A percentile compares a stretch with the other conserved stretches of the same genome.
Evolutionary conservation across 2,113 vertebrate species (phyloP).

Genomic region (Tinamus guttatus): DNA sequence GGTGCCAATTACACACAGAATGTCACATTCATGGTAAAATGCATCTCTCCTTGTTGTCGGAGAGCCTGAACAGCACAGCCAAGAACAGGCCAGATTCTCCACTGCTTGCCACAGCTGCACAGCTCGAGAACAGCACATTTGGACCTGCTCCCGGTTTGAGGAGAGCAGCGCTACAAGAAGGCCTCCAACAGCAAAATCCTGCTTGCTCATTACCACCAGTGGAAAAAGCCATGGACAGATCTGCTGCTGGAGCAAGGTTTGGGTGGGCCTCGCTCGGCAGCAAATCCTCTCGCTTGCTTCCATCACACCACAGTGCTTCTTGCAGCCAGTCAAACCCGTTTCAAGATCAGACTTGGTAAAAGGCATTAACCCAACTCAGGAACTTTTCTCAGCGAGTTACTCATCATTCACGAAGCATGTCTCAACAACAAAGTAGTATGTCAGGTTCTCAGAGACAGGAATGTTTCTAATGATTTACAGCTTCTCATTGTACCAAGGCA

Average conservation of each 20-base stretch:
- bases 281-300: slow-evolving; percentile 39
- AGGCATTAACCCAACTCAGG: slow-evolving; percentile 17
- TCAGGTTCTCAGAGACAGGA: slow-evolving; percentile 56
- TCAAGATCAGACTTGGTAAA: slow-evolving; percentile 60
- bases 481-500: slow-evolving; percentile 36
- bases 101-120: background rate
- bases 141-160: background rate
- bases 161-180: background rate
- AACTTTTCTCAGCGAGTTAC: slow-evolving; percentile 40
- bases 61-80: background rate
- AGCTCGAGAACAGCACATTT: background rate
- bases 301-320: slow-evolving; percentile 28
- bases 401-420: slow-evolving; percentile 54
- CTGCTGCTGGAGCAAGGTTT: background rate
- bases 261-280: background rate
- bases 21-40: background rate
- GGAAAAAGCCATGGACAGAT: slow-evolving; percentile 34
- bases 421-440: slow-evolving; percentile 46
- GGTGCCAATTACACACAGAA: background rate
- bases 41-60: background rate
- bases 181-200: background rate
- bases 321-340: slow-evolving; percentile 54
- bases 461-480: slow-evolving; percentile 50
- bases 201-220: background rate
- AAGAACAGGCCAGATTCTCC: slow-evolving; percentile 1